Conservation (phyloP, 2,113 vertebrate species). For the Anoura caudifer region DNA sequence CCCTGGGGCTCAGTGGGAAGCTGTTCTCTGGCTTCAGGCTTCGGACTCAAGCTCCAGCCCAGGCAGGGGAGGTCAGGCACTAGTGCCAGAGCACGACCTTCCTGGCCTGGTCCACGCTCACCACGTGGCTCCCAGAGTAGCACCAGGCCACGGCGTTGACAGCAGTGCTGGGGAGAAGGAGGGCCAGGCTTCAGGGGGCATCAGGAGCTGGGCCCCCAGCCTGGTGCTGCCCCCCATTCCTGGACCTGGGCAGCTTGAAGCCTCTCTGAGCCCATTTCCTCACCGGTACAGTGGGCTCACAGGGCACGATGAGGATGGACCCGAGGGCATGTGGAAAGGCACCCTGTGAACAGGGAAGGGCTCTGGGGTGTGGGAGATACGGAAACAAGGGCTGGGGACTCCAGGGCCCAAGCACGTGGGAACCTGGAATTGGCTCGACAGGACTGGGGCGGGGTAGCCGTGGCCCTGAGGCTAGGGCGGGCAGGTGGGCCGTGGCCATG, state of each 20-base stretch:
- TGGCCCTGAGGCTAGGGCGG: not conserved
- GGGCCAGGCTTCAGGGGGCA: not conserved
- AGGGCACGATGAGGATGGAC: not conserved
- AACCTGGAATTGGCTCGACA: not conserved
- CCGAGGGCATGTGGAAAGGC: not conserved
- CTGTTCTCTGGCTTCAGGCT: not conserved
- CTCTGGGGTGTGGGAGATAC: not conserved
- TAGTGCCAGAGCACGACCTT: constrained; percentile 88
- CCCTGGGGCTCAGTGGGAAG: not conserved
- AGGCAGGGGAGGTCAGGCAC: not conserved
- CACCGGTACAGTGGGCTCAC: not conserved
- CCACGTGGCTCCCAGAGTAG: constrained; percentile 83
- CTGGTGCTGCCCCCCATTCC: not conserved
- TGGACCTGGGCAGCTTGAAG: not conserved
- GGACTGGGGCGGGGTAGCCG: not conserved
- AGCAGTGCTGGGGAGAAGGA: constrained; percentile 75
- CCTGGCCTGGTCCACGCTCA: constrained; percentile 87
- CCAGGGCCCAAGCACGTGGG: not conserved
- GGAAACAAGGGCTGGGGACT: not conserved
- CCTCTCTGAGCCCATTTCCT: not conserved
- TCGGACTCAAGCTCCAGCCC: not conserved
- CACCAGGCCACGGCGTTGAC: constrained; percentile 90
- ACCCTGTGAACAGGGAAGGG: not conserved
- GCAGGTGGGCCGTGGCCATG: not conserved
- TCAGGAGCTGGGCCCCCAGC: not conserved